Percentiles rank a stretch among this genome's conserved stretches.
phyloP scores from a whole-genome alignment of 2,113 vertebrate genomes.

The Acanthochromis polyacanthus region DNA sequence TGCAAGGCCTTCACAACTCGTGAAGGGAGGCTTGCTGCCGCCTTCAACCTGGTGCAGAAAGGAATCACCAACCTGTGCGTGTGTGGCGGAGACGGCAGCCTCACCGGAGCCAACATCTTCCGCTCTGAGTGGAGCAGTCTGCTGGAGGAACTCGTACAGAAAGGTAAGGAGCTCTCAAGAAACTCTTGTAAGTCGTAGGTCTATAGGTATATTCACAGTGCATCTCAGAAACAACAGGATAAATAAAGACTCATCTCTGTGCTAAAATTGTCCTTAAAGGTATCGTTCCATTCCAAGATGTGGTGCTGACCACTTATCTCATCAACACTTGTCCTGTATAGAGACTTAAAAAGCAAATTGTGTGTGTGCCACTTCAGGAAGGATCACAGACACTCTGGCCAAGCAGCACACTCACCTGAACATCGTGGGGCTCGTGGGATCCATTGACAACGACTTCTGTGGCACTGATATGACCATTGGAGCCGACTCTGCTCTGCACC shows the following conservation, averaged over 20 bases:
- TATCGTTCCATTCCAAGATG: not conserved
- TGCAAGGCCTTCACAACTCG: constrained; percentile 92
- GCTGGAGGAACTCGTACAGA: constrained; percentile 89
- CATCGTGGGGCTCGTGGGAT: constrained; percentile 93
- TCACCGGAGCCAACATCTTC: constrained; percentile 94
- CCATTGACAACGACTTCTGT: constrained; percentile 96
- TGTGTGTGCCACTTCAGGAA: constrained; percentile 78
- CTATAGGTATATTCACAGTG: too few relatives aligned
- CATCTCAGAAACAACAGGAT: too few relatives aligned
- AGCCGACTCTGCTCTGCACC: constrained; percentile 92
- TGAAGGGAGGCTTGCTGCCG: constrained; percentile 88
- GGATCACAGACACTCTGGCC: constrained; percentile 87
- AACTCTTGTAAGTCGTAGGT: too few relatives aligned
- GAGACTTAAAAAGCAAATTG: not conserved
- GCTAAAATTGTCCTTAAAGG: too few relatives aligned
- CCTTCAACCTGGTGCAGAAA: constrained; percentile 91
- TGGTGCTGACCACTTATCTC: too few relatives aligned
- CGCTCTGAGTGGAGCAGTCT: constrained; percentile 91
- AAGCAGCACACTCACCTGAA: constrained; percentile 86
- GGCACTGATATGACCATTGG: constrained; percentile 98
- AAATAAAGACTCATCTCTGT: too few relatives aligned
- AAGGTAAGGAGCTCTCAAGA: constrained; percentile 78
- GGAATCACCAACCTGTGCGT: constrained; percentile 97
- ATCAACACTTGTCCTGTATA: not conserved
- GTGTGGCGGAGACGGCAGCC: constrained; percentile 95